Evolutionary conservation across 2,888 invertebrate genomes (phyloP).

Genomic region (Tachina grossa): DNA sequence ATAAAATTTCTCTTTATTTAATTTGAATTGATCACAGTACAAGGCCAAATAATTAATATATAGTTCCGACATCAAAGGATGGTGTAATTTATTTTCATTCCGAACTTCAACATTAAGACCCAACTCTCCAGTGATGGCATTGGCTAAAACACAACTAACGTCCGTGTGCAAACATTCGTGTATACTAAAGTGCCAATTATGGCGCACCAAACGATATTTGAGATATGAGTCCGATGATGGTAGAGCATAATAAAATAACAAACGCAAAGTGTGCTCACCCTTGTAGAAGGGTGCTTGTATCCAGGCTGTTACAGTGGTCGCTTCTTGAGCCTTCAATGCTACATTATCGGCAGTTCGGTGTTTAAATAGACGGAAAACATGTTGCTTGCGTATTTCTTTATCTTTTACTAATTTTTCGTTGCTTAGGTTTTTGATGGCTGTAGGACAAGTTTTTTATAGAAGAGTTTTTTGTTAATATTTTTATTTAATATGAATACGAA

Average conservation of each 20-base stretch:
- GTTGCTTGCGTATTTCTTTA: constrained; percentile 82
- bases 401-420: constrained; percentile 82
- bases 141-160: constrained; percentile 83
- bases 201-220: constrained; percentile 86
- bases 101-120: constrained; percentile 87
- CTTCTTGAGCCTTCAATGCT: constrained; percentile 80
- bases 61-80: constrained; percentile 80
- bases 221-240: constrained; percentile 75
- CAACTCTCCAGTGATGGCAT: constrained; percentile 84
- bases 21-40: constrained; percentile 79
- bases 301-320: constrained; percentile 84
- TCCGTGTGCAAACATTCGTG: constrained; percentile 85
- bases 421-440: constrained; percentile 80
- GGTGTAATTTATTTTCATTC: constrained; percentile 87
- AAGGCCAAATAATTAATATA: constrained; percentile 79
- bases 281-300: constrained; percentile 87
- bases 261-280: constrained; percentile 86
- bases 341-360: constrained; percentile 71
- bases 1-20: constrained; percentile 77
- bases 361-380: constrained; percentile 80
- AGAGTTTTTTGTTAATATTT: background rate
- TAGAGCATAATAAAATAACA: constrained; percentile 89
- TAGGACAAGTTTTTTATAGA: background rate
- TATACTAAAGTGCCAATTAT: constrained; percentile 86
- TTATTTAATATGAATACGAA: background rate